These are phyloP conservation scores for Exocentrus adspersus DNA, from an alignment of 2,888 invertebrate genomes.

Conservation along the genomic window DNA sequence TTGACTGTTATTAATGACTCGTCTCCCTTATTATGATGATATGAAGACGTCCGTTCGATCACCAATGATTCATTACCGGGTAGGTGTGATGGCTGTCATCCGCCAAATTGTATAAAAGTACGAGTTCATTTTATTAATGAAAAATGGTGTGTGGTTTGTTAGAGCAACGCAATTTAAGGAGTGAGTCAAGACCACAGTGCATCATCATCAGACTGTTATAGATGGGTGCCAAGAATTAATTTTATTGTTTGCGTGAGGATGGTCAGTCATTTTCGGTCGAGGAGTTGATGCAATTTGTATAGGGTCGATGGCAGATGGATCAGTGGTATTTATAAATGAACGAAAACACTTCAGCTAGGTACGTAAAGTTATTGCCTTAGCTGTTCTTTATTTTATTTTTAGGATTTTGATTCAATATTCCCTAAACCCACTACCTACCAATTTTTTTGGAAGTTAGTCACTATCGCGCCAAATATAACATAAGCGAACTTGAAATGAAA, in stretches of 20 bases:
- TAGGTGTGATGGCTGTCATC: slow-evolving; percentile 21
- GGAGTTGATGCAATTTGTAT: too few species aligned
- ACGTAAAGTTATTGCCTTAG: too few species aligned
- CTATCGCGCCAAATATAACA: too few species aligned
- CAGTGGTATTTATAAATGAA: background rate
- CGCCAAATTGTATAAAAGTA: slow-evolving; percentile 3
- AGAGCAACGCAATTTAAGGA: background rate
- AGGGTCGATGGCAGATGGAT: background rate
- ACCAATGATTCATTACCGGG: slow-evolving; percentile 17
- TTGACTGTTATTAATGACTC: slow-evolving; percentile 25
- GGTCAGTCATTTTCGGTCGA: too few species aligned
- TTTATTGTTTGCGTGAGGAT: background rate
- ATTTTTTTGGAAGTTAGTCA: too few species aligned
- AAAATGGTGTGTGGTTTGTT: background rate
- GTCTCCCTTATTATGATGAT: slow-evolving; percentile 27
- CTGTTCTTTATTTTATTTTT: too few species aligned
- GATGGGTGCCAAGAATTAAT: background rate
- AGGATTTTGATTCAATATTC: too few species aligned
- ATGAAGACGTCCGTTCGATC: slow-evolving; percentile 32
- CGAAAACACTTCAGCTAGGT: too few species aligned
- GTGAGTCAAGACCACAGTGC: slow-evolving; percentile 8
- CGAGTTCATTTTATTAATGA: slow-evolving; percentile 12
- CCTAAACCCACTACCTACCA: too few species aligned
- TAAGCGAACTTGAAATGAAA: too few species aligned
- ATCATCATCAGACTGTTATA: background rate